A percentile compares a stretch with the other conserved stretches of the same genome.
These are phyloP conservation scores for Drosophila bunnanda DNA, from an alignment of 2,888 invertebrate species.

Conservation along the genomic window DNA sequence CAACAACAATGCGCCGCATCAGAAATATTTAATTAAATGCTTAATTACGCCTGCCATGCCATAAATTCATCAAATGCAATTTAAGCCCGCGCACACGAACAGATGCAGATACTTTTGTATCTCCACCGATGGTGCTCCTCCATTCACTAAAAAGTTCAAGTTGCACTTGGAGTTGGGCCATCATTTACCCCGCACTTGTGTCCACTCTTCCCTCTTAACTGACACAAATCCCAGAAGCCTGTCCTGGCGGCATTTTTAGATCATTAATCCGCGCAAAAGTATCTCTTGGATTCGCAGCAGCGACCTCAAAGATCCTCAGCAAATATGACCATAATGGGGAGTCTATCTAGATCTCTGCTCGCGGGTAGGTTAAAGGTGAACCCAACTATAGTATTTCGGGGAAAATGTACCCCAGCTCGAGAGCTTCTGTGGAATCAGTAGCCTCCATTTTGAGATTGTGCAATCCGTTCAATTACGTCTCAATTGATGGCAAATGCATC, in stretches of 20 bases:
- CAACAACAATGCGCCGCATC: slow-evolving; percentile 66
- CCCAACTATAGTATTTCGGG: background rate
- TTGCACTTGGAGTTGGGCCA: slow-evolving; percentile 70
- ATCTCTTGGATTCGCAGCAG: background rate
- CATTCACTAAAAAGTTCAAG: slow-evolving; percentile 69
- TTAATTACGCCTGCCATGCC: slow-evolving; percentile 83
- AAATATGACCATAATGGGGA: background rate
- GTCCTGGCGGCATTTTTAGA: slow-evolving; percentile 35
- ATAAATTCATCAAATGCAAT: slow-evolving; percentile 84
- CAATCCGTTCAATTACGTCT: slow-evolving; percentile 35
- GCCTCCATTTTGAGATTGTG: slow-evolving; percentile 21
- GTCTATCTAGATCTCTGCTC: slow-evolving; percentile 21
- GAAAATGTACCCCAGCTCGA: background rate
- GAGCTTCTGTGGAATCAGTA: background rate
- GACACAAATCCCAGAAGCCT: slow-evolving; percentile 38
- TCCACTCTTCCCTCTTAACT: slow-evolving; percentile 14
- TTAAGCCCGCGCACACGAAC: slow-evolving; percentile 67
- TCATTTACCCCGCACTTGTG: slow-evolving; percentile 41
- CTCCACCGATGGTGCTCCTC: slow-evolving; percentile 1
- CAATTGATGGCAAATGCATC: slow-evolving; percentile 42
- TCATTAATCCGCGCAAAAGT: slow-evolving; percentile 25
- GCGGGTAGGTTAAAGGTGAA: slow-evolving; percentile 13
- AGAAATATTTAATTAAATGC: slow-evolving; percentile 83
- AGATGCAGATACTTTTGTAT: slow-evolving; percentile 49
- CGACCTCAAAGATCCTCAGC: background rate